Conservation (phyloP, 2,888 invertebrate genomes). For the Melanargia galathea region DNA sequence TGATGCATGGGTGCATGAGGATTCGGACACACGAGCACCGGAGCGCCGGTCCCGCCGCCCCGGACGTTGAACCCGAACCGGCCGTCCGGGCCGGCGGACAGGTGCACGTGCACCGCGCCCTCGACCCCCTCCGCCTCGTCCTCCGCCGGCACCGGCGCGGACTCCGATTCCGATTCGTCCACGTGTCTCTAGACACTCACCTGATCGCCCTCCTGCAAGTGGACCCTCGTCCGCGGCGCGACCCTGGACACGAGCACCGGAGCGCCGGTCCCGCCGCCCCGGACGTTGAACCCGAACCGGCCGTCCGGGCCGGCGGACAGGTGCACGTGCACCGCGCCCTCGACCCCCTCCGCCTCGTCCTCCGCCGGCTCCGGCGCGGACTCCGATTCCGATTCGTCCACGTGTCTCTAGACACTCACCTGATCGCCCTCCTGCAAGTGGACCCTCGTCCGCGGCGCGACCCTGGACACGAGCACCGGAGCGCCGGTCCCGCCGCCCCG, state of each 20-base stretch:
- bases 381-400: slow-evolving; percentile 85
- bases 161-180: slow-evolving; percentile 85
- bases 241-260: slow-evolving; percentile 87
- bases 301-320: slow-evolving; percentile 89
- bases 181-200: slow-evolving; percentile 82
- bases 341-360: slow-evolving; percentile 84
- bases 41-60: slow-evolving; percentile 94
- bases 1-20: too few species aligned
- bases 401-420: slow-evolving; percentile 83
- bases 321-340: slow-evolving; percentile 73
- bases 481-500: slow-evolving; percentile 96
- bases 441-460: slow-evolving; percentile 86
- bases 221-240: slow-evolving; percentile 87
- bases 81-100: slow-evolving; percentile 89
- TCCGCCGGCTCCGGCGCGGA: slow-evolving; percentile 83
- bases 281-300: slow-evolving; percentile 95
- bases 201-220: slow-evolving; percentile 98
- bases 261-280: slow-evolving; percentile 95
- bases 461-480: slow-evolving; percentile 88
- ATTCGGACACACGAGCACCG: slow-evolving; percentile 93
- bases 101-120: slow-evolving; percentile 72
- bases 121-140: slow-evolving; percentile 84
- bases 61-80: slow-evolving; percentile 96
- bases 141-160: slow-evolving; percentile 83
- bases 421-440: slow-evolving; percentile 98